phyloP scores from a whole-genome alignment of 2,113 vertebrate species.

The Saccopteryx leptura region DNA sequence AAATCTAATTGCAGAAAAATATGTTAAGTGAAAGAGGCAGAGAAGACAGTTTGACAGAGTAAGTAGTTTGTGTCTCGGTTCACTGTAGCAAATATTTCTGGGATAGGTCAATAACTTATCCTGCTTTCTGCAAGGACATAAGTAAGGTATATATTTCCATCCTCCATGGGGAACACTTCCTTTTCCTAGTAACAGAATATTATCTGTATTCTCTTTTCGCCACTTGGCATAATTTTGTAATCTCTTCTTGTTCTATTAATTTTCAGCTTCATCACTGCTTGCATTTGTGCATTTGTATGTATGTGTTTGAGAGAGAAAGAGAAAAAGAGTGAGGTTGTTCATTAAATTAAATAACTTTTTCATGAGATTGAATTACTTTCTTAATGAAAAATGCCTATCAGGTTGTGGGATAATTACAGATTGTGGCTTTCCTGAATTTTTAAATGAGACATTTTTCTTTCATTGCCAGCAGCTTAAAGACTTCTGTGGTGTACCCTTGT shows the following conservation, averaged over 20 bases:
- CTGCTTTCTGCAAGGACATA: slow-evolving; percentile 20
- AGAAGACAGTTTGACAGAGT: not conserved
- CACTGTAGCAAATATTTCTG: slow-evolving; percentile 28
- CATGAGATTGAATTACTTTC: slow-evolving; percentile 67
- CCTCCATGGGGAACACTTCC: not conserved
- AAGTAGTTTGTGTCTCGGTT: not conserved
- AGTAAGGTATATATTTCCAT: not conserved
- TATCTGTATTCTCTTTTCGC: slow-evolving; percentile 11
- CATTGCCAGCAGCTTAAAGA: slow-evolving; percentile 38
- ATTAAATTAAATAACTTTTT: slow-evolving; percentile 64
- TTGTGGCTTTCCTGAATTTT: slow-evolving; percentile 60
- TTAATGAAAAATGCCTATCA: slow-evolving; percentile 67
- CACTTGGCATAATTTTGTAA: not conserved
- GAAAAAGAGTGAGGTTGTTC: not conserved
- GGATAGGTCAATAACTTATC: not conserved
- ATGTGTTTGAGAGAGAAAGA: too few species aligned
- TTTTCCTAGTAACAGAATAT: slow-evolving; percentile 2
- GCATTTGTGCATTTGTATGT: not conserved
- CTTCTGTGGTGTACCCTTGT: not conserved
- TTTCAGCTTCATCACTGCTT: slow-evolving; percentile 1
- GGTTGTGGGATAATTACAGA: slow-evolving; percentile 52
- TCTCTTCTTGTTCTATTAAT: slow-evolving; percentile 41
- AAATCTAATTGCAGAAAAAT: slow-evolving; percentile 9
- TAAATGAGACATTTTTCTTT: slow-evolving; percentile 53
- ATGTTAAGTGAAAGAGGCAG: not conserved